Evolutionary conservation across 2,113 vertebrate species (phyloP).

Genomic region (Oryzias celebensis): DNA sequence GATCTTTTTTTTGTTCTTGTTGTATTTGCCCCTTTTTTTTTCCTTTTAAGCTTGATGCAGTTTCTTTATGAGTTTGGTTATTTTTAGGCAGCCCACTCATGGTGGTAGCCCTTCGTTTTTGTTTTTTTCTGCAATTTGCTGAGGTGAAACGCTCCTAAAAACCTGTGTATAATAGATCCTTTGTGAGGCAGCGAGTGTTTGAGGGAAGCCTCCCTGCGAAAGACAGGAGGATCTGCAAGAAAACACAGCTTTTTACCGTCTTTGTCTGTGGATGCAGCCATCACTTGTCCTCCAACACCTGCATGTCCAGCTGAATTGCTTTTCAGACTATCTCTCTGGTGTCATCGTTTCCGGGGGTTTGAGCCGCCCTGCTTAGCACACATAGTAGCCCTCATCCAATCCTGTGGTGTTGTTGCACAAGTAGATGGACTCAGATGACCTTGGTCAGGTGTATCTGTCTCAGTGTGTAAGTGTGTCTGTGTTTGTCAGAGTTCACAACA

Average conservation of each 20-base stretch:
- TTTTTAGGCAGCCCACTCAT: neutral
- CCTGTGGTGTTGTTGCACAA: constrained; percentile 49
- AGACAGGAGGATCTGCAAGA: constrained; percentile 59
- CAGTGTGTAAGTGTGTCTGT: constrained; percentile 18
- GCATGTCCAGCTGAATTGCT: constrained; percentile 64
- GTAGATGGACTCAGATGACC: constrained; percentile 55
- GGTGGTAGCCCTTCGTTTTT: neutral
- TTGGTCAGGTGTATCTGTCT: constrained; percentile 55
- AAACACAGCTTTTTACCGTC: constrained; percentile 28
- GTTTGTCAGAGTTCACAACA: constrained; percentile 6
- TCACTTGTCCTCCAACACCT: constrained; percentile 71
- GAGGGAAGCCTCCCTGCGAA: constrained; percentile 63
- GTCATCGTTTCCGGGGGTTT: constrained; percentile 65
- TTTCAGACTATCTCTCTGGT: constrained; percentile 49
- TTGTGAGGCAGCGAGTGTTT: constrained; percentile 81
- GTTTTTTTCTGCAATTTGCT: constrained; percentile 40
- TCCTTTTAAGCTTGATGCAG: neutral
- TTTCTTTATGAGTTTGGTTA: neutral
- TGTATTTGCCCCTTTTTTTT: neutral
- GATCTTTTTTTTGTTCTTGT: neutral
- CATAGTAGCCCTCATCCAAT: constrained; percentile 78
- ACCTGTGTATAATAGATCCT: constrained; percentile 77
- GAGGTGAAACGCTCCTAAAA: constrained; percentile 64
- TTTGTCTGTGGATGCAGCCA: constrained; percentile 11
- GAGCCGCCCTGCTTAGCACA: constrained; percentile 51